A percentile compares a stretch with the other conserved stretches of the same genome.
Evolutionary conservation across 2,113 vertebrate genomes (phyloP).

Genomic region (Lophotis ruficrista): DNA sequence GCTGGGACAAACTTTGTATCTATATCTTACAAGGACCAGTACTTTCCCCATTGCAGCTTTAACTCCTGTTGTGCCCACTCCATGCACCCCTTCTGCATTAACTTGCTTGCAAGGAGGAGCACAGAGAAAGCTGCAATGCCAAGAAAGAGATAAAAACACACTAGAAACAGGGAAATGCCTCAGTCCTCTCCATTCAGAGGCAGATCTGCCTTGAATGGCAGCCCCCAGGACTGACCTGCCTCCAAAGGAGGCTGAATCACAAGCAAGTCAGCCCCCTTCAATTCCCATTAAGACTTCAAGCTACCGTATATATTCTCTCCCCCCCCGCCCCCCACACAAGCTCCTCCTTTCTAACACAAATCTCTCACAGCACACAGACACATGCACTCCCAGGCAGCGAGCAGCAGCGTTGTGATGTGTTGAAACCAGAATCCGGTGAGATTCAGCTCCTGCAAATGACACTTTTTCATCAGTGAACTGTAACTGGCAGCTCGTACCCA

Average conservation of each 20-base stretch:
- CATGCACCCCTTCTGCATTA: background rate
- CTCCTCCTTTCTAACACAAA: slow-evolving; percentile 25
- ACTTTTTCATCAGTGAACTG: slow-evolving; percentile 1
- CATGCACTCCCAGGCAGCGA: background rate
- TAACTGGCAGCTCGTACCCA: background rate
- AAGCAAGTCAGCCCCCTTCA: background rate
- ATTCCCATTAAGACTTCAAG: background rate
- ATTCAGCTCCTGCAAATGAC: background rate
- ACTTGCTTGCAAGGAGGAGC: background rate
- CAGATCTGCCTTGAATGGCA: slow-evolving; percentile 43
- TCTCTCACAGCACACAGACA: background rate
- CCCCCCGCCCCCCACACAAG: background rate
- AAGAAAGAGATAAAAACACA: background rate
- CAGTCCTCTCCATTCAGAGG: slow-evolving; percentile 28
- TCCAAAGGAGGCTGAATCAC: background rate
- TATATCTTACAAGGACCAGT: background rate
- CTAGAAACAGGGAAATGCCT: background rate
- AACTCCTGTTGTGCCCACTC: background rate
- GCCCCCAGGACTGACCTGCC: background rate
- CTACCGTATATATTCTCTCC: background rate
- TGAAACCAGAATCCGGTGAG: background rate
- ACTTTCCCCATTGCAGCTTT: background rate
- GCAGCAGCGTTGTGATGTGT: background rate
- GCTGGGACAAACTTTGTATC: background rate
- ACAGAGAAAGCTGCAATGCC: slow-evolving; percentile 6